phyloP scores from a whole-genome alignment of 2,888 invertebrate genomes.

The Eupithecia pulchellata region DNA sequence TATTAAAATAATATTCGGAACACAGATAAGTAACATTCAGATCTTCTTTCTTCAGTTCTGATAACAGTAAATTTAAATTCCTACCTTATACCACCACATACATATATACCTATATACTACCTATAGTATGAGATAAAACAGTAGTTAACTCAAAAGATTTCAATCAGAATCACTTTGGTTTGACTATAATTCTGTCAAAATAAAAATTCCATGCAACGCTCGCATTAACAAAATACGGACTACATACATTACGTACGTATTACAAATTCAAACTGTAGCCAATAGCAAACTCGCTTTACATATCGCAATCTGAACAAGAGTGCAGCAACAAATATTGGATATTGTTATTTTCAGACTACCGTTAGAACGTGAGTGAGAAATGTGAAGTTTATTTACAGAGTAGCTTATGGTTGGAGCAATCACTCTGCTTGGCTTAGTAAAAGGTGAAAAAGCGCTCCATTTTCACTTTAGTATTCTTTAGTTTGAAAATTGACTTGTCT shows the following conservation, averaged over 20 bases:
- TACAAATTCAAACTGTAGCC: constrained; percentile 3
- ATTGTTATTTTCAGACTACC: neutral
- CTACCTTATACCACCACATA: too few relatives aligned
- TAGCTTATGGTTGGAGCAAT: neutral
- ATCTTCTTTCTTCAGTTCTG: too few relatives aligned
- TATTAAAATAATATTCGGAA: too few relatives aligned
- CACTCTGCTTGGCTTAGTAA: neutral
- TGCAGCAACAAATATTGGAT: neutral
- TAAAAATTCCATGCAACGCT: too few relatives aligned
- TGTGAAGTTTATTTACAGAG: neutral
- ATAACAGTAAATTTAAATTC: too few relatives aligned
- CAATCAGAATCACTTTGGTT: too few relatives aligned
- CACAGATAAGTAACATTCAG: too few relatives aligned
- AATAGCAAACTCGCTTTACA: constrained; percentile 3
- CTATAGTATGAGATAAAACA: too few relatives aligned
- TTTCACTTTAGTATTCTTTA: neutral
- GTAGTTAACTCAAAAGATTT: too few relatives aligned
- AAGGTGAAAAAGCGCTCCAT: neutral
- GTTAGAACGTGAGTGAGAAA: neutral
- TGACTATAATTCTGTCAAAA: too few relatives aligned
- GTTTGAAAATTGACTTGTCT: neutral
- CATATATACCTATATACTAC: too few relatives aligned
- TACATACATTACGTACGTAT: neutral
- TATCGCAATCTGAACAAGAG: constrained; percentile 9
- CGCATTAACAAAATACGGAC: neutral